Conservation (phyloP, 2,797 vertebrate genomes). For the Synanceia verrucosa region DNA sequence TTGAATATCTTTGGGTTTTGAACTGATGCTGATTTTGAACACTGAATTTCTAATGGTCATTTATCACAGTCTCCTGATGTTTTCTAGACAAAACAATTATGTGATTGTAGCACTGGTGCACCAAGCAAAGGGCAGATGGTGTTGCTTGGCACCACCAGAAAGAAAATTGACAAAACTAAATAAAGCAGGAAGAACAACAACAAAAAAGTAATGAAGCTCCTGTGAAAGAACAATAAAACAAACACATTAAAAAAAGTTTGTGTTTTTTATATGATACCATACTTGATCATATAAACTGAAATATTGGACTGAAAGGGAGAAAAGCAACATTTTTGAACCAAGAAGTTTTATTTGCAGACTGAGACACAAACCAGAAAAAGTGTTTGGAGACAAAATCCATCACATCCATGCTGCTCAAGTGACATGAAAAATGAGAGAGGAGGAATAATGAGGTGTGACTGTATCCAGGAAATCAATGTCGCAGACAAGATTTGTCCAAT, state of each 20-base stretch:
- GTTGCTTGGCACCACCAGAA: no score
- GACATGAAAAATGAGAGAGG: slow-evolving; percentile 7
- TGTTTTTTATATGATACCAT: not conserved
- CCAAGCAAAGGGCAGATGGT: not conserved
- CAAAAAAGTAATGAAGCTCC: not conserved
- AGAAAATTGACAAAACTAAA: not conserved
- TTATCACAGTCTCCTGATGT: not conserved
- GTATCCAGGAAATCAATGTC: slow-evolving; percentile 14
- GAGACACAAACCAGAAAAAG: not conserved
- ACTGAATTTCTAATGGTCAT: not conserved
- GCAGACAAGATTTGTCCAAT: slow-evolving; percentile 46
- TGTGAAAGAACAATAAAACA: not conserved
- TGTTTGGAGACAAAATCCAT: not conserved
- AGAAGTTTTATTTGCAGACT: not conserved
- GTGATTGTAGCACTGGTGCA: no score
- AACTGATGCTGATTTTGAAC: not conserved
- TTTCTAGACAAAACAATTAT: not conserved
- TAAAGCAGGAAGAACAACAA: not conserved
- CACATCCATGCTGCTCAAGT: not conserved
- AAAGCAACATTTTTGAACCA: not conserved
- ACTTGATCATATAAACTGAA: not conserved
- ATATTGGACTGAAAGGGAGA: not conserved
- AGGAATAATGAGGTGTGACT: slow-evolving; percentile 42
- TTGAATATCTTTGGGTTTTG: not conserved
- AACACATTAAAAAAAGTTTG: not conserved